These are phyloP conservation scores for Linyphia triangularis DNA, from an alignment of 2,888 invertebrate genomes.

Conservation along the genomic window DNA sequence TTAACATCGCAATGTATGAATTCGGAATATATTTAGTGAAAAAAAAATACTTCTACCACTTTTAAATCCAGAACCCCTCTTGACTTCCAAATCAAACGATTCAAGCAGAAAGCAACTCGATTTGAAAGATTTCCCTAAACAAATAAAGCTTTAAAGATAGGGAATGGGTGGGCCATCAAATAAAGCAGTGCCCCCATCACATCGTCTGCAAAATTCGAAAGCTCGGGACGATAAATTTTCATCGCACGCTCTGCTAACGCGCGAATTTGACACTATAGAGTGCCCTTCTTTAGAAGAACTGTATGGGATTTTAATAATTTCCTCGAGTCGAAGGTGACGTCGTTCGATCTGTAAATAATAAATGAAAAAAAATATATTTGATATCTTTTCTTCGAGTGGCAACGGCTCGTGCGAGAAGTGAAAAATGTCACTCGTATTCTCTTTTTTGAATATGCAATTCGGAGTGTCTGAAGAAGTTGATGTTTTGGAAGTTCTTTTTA, in stretches of 20 bases:
- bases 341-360: constrained; percentile 21
- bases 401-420: neutral
- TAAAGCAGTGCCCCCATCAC: constrained; percentile 1
- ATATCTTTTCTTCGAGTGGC: neutral
- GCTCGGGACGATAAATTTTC: constrained; percentile 1
- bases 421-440: neutral
- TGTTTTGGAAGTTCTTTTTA: constrained; percentile 14
- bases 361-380: neutral
- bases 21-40: neutral
- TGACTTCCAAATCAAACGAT: constrained; percentile 27
- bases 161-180: neutral
- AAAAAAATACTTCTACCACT: neutral
- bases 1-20: neutral
- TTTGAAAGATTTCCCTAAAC: constrained; percentile 40
- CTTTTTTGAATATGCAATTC: neutral
- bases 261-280: constrained; percentile 19
- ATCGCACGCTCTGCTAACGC: constrained; percentile 4
- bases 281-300: neutral
- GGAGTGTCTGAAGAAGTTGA: neutral
- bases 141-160: constrained; percentile 26
- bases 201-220: constrained; percentile 12
- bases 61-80: neutral
- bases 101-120: constrained; percentile 14
- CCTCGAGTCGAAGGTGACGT: constrained; percentile 9
- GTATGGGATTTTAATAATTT: constrained; percentile 40